phyloP scores from a whole-genome alignment of 2,888 invertebrate genomes.

The Andrena hattorfiana region DNA sequence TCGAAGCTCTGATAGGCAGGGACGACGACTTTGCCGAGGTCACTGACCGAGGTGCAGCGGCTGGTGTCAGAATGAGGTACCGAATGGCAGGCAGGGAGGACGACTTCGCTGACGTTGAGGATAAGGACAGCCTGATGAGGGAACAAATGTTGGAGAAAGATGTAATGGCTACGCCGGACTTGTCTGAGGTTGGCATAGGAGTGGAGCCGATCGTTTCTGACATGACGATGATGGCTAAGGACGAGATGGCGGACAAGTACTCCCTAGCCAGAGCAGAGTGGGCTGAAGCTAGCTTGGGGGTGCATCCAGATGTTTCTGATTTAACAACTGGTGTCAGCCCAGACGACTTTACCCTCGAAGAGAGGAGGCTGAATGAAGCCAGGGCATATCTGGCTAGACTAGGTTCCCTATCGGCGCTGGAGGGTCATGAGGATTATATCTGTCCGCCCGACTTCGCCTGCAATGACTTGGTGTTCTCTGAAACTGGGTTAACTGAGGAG shows the following conservation, averaged over 20 bases:
- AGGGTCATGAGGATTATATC: constrained; percentile 46
- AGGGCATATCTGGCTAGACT: constrained; percentile 41
- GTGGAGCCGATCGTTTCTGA: too few relatives aligned
- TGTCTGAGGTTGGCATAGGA: too few relatives aligned
- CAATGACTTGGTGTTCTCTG: constrained; percentile 63
- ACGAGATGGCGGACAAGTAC: too few relatives aligned
- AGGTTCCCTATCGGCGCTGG: constrained; percentile 55
- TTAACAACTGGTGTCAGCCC: constrained; percentile 31
- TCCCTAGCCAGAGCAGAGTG: too few relatives aligned
- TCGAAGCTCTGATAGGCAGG: constrained; percentile 67
- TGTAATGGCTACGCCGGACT: constrained; percentile 7
- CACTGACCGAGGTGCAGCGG: constrained; percentile 39
- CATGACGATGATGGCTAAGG: too few relatives aligned
- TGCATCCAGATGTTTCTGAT: constrained; percentile 16
- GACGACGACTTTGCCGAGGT: constrained; percentile 67
- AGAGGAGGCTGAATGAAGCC: constrained; percentile 21
- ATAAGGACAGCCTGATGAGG: not conserved
- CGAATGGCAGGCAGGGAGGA: constrained; percentile 1
- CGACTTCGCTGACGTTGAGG: constrained; percentile 18
- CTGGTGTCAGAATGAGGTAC: not conserved
- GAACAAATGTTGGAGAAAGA: constrained; percentile 37
- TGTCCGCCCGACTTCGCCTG: constrained; percentile 64
- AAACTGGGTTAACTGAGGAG: constrained; percentile 55
- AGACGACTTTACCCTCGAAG: constrained; percentile 28
- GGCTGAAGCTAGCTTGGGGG: too few relatives aligned